Conservation (phyloP, 1,140 invertebrate genomes). For the Galleria mellonella region DNA sequence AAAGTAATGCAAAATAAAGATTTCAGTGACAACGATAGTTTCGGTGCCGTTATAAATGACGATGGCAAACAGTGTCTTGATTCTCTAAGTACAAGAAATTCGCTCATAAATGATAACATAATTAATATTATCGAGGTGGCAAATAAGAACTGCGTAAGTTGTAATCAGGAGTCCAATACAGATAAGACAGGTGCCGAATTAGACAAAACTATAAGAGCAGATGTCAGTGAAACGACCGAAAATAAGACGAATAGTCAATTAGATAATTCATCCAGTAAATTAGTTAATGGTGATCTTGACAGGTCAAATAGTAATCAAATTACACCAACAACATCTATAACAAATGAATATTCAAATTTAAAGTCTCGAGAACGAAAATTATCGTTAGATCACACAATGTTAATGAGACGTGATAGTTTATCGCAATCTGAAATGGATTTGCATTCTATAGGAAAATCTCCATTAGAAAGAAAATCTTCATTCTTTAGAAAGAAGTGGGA, state of each 20-base stretch:
- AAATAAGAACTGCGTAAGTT: background rate
- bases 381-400: constrained; percentile 51
- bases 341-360: constrained; percentile 10
- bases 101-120: background rate
- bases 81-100: constrained; percentile 31
- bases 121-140: background rate
- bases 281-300: background rate
- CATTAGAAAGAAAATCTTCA: constrained; percentile 58
- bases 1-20: constrained; percentile 51
- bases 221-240: background rate
- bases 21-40: constrained; percentile 39
- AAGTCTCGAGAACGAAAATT: constrained; percentile 42
- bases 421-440: constrained; percentile 61
- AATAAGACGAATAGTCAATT: background rate
- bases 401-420: constrained; percentile 38
- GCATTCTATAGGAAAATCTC: constrained; percentile 52
- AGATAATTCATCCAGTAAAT: background rate
- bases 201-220: background rate
- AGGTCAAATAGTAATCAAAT: background rate
- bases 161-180: background rate
- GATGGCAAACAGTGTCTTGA: constrained; percentile 9
- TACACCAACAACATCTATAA: background rate
- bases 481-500: constrained; percentile 64
- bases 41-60: constrained; percentile 21
- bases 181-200: background rate